Percentiles rank a stretch among this genome's conserved stretches.
Conservation (phyloP, 2,888 invertebrate genomes). For the Nomada goodeniana region DNA sequence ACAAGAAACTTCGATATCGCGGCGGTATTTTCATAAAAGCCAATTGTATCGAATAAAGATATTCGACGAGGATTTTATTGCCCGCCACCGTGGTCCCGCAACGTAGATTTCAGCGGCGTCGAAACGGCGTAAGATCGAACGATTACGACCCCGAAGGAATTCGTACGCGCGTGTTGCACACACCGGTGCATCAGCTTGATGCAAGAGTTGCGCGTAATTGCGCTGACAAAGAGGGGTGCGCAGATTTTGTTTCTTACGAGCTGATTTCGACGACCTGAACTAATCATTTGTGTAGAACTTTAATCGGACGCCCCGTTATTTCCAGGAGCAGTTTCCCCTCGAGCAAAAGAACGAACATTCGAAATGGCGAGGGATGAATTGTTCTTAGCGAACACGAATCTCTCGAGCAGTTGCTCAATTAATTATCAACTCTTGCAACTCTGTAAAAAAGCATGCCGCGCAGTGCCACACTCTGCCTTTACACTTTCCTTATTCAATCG, state of each 20-base stretch:
- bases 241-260: background rate
- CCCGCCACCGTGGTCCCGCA: background rate
- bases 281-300: background rate
- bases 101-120: background rate
- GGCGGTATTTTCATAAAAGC: background rate
- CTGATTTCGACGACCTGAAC: constrained; percentile 16
- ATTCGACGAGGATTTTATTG: background rate
- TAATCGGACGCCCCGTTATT: constrained; percentile 2
- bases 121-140: background rate
- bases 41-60: background rate
- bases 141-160: constrained; percentile 21
- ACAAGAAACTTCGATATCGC: background rate
- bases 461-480: too few species aligned
- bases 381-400: too few species aligned
- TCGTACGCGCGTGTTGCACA: background rate
- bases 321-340: constrained; percentile 13
- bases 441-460: too few species aligned
- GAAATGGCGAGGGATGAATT: background rate
- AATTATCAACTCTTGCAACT: too few species aligned
- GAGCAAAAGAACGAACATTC: constrained; percentile 19
- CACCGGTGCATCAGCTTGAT: background rate
- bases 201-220: constrained; percentile 31
- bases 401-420: too few species aligned
- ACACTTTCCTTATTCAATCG: background rate
- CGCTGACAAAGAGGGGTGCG: constrained; percentile 23